A percentile compares a stretch with the other conserved stretches of the same genome.
Evolutionary conservation across 2,888 invertebrate species (phyloP).

Genomic region (Heteropelma amictum): DNA sequence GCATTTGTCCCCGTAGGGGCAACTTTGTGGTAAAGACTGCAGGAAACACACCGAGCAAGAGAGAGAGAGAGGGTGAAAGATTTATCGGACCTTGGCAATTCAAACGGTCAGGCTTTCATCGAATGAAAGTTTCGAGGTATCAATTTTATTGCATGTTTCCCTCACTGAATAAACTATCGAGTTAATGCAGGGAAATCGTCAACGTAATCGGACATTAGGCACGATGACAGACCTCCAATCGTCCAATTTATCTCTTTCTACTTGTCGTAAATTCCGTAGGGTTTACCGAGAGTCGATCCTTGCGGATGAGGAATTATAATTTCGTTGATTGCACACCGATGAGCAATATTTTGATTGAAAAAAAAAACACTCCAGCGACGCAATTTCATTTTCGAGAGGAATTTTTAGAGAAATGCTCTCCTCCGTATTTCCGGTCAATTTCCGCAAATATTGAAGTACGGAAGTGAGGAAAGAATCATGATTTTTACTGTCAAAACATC

Average conservation of each 20-base stretch:
- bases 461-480: constrained; percentile 23
- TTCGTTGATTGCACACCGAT: too few relatives aligned
- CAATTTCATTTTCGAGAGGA: too few relatives aligned
- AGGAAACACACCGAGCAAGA: constrained; percentile 18
- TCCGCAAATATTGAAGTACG: too few relatives aligned
- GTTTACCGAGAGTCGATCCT: too few relatives aligned
- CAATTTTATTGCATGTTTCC: not conserved
- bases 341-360: too few relatives aligned
- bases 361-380: too few relatives aligned
- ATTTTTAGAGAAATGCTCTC: too few relatives aligned
- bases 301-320: too few relatives aligned
- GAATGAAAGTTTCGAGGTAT: constrained; percentile 24
- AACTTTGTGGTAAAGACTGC: constrained; percentile 20
- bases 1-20: constrained; percentile 61
- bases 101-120: constrained; percentile 32
- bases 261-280: too few relatives aligned
- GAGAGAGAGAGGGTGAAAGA: constrained; percentile 30
- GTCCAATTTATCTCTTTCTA: not conserved
- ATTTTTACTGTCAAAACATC: constrained; percentile 12
- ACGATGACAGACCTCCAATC: not conserved
- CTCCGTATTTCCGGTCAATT: constrained; percentile 12
- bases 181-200: constrained; percentile 23
- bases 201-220: not conserved
- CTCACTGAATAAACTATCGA: constrained; percentile 4
- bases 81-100: constrained; percentile 30